Percentiles rank a stretch among this genome's conserved stretches.
phyloP scores from a whole-genome alignment of 1,140 invertebrate genomes.

The Agrypnia vestita region DNA sequence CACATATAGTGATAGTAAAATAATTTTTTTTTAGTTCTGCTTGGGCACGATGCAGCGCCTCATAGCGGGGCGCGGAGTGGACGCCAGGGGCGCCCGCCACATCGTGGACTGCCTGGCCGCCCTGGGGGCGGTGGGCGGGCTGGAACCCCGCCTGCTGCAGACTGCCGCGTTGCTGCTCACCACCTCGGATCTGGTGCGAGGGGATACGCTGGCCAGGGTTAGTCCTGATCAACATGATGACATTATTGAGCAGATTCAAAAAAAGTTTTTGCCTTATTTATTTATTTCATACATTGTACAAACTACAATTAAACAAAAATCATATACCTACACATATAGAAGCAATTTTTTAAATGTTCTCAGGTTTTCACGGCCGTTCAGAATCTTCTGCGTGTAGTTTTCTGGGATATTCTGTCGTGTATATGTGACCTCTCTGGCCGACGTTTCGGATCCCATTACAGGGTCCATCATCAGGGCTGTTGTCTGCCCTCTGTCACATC shows the following conservation, averaged over 20 bases:
- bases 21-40: conserved; percentile 81
- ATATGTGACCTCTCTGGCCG: no score
- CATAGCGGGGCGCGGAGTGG: conserved; percentile 88
- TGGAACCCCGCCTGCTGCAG: conserved; percentile 97
- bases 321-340: no score
- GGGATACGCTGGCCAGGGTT: conserved; percentile 93
- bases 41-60: conserved; percentile 91
- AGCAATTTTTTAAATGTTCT: no score
- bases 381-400: no score
- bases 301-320: no score
- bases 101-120: conserved; percentile 95
- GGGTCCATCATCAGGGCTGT: no score
- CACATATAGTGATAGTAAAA: background rate
- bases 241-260: background rate
- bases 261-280: no score
- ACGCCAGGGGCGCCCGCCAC: conserved; percentile 91
- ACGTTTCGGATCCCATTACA: no score
- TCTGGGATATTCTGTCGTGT: no score
- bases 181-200: conserved; percentile 94
- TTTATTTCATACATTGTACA: no score
- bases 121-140: conserved; percentile 92
- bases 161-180: conserved; percentile 95
- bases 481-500: no score
- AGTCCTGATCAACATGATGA: conserved; percentile 54
- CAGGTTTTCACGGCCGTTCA: no score